These are phyloP conservation scores for Nemoura dubitans DNA, from an alignment of 2,888 invertebrate genomes.

Conservation along the genomic window DNA sequence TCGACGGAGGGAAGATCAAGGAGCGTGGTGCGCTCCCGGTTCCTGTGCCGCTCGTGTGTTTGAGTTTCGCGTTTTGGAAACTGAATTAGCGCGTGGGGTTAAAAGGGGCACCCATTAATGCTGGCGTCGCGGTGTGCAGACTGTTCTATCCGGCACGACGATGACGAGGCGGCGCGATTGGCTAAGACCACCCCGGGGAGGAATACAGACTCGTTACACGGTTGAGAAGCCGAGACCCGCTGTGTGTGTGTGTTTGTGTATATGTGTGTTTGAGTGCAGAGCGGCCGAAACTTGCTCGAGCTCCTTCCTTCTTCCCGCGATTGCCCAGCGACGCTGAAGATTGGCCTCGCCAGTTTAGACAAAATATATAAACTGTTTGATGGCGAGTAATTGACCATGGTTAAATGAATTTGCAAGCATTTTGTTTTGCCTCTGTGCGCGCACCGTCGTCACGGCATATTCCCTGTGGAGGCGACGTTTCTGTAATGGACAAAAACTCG, in stretches of 20 bases:
- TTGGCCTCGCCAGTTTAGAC: not conserved
- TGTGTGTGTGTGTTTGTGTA: too few species aligned
- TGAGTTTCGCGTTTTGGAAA: slow-evolving; percentile 36
- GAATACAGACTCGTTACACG: not conserved
- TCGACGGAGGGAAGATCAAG: slow-evolving; percentile 27
- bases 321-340: not conserved
- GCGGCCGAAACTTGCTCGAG: not conserved
- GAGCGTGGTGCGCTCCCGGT: not conserved
- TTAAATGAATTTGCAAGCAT: slow-evolving; percentile 4
- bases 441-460: not conserved
- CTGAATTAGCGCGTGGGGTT: slow-evolving; percentile 34
- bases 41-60: slow-evolving; percentile 8
- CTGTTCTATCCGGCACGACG: too few species aligned
- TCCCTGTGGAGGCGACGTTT: too few species aligned
- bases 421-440: not conserved
- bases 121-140: too few species aligned
- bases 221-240: not conserved
- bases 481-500: too few species aligned
- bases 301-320: not conserved
- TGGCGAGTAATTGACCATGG: not conserved
- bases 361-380: not conserved
- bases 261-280: too few species aligned
- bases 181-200: slow-evolving; percentile 25
- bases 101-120: slow-evolving; percentile 34
- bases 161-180: too few species aligned